Base-by-base conservation (phyloP, 2,888 invertebrate genomes). In the Mechanitis messenoides region DNA sequence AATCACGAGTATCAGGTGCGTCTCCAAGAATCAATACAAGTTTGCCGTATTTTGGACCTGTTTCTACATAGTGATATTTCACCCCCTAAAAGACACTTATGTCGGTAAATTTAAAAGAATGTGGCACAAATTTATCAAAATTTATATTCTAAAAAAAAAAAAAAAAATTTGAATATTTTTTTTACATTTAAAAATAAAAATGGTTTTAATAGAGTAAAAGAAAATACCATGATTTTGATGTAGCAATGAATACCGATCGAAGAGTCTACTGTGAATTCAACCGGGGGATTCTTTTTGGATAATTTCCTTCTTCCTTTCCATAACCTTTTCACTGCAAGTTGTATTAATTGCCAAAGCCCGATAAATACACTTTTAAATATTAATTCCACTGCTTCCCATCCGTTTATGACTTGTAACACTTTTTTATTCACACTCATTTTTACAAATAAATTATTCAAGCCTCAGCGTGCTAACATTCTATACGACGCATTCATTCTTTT, bases 51-150 rank as follows among this genome's bases (percentile, higher is more conserved):
- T 80, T 84, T 1, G 85, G 84, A 0, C 90, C 90, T 2, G 84
- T 84, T 74, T 88, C 86, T 28, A 89, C 86, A 71, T 90, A 90
- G 69, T 90, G 90, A 69, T 90, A 90, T 79, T 90, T 90, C 20
- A 87, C 86, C 6, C 87, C 87, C 89, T 90, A 77, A 76, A 69
- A 64, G 55, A 50, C 56, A 4, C 3, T 58, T 42, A 9, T 2
- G 7, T 9, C 45, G 35, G 31, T 28, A 54, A 12, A 5, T 7
- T 33, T 53, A 33, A 53, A 31, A 38, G 38, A 20, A 20, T 20
- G 20, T 20, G 20, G 20, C 20, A 20, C 20, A 20, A 20, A 20
- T 20, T 20, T 20, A 20, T 35, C 3, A 28, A 38, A 55, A 38
- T 38, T 20, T 38, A 20, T 55, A 38, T 12, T 55, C 20, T 7